A percentile compares a stretch with the other conserved stretches of the same genome.
phyloP scores from a whole-genome alignment of 1,140 invertebrate genomes.

The Linepithema humile region DNA sequence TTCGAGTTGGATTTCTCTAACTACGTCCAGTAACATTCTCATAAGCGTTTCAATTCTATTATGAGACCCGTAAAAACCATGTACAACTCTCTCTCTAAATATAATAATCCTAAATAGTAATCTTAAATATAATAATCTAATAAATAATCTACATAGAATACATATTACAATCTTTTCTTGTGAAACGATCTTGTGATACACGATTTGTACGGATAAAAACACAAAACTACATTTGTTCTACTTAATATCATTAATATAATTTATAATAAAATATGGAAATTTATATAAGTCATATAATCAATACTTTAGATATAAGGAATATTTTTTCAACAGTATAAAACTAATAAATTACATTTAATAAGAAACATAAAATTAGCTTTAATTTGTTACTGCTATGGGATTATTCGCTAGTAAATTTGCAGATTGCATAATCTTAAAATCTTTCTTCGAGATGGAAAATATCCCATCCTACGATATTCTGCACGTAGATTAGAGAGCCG shows the following conservation, averaged over 20 bases:
- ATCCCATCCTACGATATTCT: not conserved
- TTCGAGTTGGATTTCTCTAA: slow-evolving; percentile 43
- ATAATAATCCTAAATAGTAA: slow-evolving; percentile 1
- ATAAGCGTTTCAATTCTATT: not conserved
- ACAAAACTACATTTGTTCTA: not conserved
- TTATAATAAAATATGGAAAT: not conserved
- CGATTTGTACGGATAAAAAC: not conserved
- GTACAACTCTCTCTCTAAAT: too few relatives aligned
- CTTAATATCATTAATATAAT: not conserved
- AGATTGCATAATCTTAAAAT: not conserved
- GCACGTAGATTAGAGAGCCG: not conserved
- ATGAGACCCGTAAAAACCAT: not conserved
- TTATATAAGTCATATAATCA: too few relatives aligned
- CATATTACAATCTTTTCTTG: not conserved
- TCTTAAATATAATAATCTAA: too few relatives aligned
- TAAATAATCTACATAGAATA: not conserved
- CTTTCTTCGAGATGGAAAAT: too few relatives aligned
- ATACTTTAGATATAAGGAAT: too few relatives aligned
- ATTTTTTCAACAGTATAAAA: not conserved
- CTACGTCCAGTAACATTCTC: slow-evolving; percentile 9
- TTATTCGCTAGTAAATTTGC: not conserved
- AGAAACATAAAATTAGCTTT: not conserved
- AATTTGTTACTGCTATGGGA: not conserved
- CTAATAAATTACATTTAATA: not conserved
- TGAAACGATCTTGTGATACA: not conserved